phyloP scores from a whole-genome alignment of 30 jellyfish, hydroid and myxozoan species.

The Chrysaora quinquecirrha region DNA sequence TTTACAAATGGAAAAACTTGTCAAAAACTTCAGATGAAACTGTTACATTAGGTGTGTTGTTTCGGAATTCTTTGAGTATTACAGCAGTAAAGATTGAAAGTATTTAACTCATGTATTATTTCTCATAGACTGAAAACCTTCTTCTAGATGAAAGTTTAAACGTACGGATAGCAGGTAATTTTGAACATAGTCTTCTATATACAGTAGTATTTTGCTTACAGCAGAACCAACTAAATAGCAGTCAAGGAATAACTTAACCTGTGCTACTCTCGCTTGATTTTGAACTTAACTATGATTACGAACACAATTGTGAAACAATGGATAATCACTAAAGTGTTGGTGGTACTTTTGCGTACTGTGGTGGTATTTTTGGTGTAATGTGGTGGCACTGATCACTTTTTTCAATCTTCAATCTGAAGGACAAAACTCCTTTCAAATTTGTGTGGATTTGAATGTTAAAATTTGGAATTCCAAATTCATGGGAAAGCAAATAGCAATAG shows the following conservation, averaged over 20 bases:
- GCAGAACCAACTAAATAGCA: too few species aligned
- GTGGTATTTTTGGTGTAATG: too few species aligned
- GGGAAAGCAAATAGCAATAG: too few species aligned
- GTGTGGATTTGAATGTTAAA: too few species aligned
- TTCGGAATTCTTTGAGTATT: background rate
- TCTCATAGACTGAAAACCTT: conserved; percentile 87
- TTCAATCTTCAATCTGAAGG: too few species aligned
- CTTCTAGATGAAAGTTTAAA: conserved; percentile 87
- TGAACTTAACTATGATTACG: background rate
- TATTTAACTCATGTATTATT: background rate
- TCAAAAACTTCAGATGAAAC: background rate
- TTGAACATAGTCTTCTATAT: background rate
- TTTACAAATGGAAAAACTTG: background rate
- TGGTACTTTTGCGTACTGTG: too few species aligned
- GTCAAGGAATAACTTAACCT: background rate
- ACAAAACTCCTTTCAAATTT: too few species aligned
- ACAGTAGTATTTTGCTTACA: too few species aligned
- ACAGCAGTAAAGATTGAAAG: background rate
- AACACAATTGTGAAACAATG: too few species aligned
- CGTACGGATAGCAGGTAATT: conserved; percentile 80
- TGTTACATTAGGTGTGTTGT: background rate
- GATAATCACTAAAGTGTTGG: too few species aligned
- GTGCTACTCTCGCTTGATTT: background rate
- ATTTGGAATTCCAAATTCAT: too few species aligned
- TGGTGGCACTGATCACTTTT: too few species aligned